A percentile compares a stretch with the other conserved stretches of the same genome.
Conservation (phyloP, 1,140 invertebrate species). For the Dendroctonus valens region DNA sequence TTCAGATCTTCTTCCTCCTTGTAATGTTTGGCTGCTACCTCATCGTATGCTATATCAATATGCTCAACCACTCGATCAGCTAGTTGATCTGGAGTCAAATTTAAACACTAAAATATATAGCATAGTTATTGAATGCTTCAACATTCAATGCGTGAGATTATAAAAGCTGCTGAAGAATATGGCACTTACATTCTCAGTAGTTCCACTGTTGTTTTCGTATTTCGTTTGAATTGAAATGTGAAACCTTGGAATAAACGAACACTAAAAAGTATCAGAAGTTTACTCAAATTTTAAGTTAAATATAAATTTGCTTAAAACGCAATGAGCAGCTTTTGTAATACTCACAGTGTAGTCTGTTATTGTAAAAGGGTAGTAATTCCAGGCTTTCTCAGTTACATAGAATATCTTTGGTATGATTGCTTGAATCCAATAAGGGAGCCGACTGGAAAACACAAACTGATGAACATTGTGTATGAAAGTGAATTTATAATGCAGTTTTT, state of each 20-base stretch:
- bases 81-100: slow-evolving; percentile 71
- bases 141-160: background rate
- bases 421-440: slow-evolving; percentile 87
- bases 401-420: slow-evolving; percentile 85
- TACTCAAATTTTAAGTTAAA: too few species aligned
- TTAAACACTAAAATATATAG: slow-evolving; percentile 64
- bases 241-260: slow-evolving; percentile 89
- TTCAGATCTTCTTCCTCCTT: slow-evolving; percentile 85
- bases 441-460: slow-evolving; percentile 55
- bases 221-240: slow-evolving; percentile 83
- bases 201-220: slow-evolving; percentile 89
- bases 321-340: slow-evolving; percentile 23
- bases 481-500: background rate
- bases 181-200: slow-evolving; percentile 80
- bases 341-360: slow-evolving; percentile 74
- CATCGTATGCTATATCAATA: slow-evolving; percentile 87
- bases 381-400: slow-evolving; percentile 91
- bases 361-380: slow-evolving; percentile 94
- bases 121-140: background rate
- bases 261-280: slow-evolving; percentile 59
- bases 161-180: background rate
- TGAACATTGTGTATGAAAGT: background rate
- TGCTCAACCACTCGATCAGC: slow-evolving; percentile 72
- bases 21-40: slow-evolving; percentile 80
- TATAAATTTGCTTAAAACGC: too few species aligned